These are phyloP conservation scores for Polydrusus cervinus DNA, from an alignment of 2,888 invertebrate genomes.

Conservation along the genomic window DNA sequence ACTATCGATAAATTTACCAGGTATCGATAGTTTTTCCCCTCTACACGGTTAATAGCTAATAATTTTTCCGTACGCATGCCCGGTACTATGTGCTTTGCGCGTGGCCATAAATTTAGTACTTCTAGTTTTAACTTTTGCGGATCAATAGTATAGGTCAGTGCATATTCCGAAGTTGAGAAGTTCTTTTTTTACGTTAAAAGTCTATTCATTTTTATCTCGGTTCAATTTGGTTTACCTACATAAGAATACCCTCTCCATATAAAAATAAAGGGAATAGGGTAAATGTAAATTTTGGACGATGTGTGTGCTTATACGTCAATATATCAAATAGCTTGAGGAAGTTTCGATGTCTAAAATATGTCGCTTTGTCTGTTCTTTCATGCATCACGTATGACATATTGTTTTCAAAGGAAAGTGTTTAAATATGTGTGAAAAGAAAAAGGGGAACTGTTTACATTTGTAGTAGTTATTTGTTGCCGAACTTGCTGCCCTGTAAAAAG, in stretches of 20 bases:
- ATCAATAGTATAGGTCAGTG: too few species aligned
- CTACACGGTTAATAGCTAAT: too few species aligned
- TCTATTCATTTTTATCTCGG: not conserved
- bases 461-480: too few species aligned
- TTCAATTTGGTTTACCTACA: not conserved
- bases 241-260: not conserved
- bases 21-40: too few species aligned
- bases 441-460: not conserved
- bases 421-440: not conserved
- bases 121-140: too few species aligned
- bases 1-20: too few species aligned
- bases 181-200: too few species aligned
- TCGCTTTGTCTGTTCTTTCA: not conserved
- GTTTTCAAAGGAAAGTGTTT: not conserved
- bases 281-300: slow-evolving; percentile 4
- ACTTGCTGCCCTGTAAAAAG: too few species aligned
- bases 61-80: too few species aligned
- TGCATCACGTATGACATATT: not conserved
- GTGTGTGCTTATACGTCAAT: not conserved
- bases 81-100: too few species aligned
- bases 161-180: too few species aligned
- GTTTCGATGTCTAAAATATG: not conserved
- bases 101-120: too few species aligned
- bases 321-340: slow-evolving; percentile 18
- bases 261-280: not conserved